These are phyloP conservation scores for Masticophis lateralis DNA, from an alignment of 2,797 vertebrate species.

Conservation along the genomic window DNA sequence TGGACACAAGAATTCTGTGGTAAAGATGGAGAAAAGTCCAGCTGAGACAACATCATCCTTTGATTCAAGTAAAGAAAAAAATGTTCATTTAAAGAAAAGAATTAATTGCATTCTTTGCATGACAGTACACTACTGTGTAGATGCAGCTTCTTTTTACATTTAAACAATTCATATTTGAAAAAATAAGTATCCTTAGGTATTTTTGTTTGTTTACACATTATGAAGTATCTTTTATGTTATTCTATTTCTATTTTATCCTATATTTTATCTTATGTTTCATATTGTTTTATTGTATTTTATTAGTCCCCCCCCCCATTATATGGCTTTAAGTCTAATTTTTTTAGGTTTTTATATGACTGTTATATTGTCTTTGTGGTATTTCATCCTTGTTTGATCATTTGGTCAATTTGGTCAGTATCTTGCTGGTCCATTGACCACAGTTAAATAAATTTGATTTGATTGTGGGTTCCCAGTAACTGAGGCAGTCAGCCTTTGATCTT, in stretches of 20 bases:
- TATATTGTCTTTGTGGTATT: not conserved
- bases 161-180: not conserved
- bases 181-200: not conserved
- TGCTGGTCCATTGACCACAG: not conserved
- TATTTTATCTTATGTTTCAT: not conserved
- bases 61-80: not conserved
- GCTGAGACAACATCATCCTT: not conserved
- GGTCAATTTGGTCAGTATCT: not conserved
- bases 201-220: not conserved
- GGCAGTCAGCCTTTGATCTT: not conserved
- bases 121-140: not conserved
- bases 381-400: not conserved
- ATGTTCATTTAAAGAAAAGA: not conserved
- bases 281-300: not conserved
- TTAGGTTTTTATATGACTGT: not conserved
- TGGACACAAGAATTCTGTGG: constrained; percentile 10
- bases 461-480: not conserved
- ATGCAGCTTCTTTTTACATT: not conserved
- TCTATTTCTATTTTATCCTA: not conserved
- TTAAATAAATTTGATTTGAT: not conserved
- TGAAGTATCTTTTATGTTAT: not conserved
- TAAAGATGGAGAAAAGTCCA: not conserved
- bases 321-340: not conserved
- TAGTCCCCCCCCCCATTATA: not conserved
- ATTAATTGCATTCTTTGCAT: not conserved